These are phyloP conservation scores for Vireo griseus DNA, from an alignment of 2,797 vertebrate genomes.

Conservation along the genomic window DNA sequence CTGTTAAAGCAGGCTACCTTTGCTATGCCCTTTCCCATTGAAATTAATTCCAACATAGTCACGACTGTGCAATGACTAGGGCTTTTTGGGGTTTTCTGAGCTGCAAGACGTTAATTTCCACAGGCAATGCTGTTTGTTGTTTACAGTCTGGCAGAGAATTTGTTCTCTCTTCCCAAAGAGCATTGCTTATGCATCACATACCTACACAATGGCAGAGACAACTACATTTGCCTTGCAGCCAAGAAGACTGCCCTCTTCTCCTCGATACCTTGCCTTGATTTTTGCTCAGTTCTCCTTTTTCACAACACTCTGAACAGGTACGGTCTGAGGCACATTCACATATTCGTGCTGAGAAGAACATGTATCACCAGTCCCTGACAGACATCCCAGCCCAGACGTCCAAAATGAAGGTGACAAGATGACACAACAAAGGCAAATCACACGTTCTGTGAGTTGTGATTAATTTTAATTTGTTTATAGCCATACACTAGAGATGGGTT, in stretches of 20 bases:
- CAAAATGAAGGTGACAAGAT: slow-evolving; percentile 14
- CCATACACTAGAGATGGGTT: slow-evolving; percentile 66
- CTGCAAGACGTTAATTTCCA: background rate
- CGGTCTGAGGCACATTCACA: background rate
- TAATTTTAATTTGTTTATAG: slow-evolving; percentile 72
- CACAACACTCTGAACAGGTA: background rate
- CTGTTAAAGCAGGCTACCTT: background rate
- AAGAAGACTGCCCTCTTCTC: background rate
- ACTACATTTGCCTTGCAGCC: background rate
- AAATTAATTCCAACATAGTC: background rate
- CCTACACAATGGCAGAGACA: background rate
- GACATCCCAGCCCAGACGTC: background rate
- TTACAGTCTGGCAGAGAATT: background rate
- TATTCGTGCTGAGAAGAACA: background rate
- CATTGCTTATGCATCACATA: background rate
- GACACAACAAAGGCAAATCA: slow-evolving; percentile 57
- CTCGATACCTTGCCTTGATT: fast-evolving
- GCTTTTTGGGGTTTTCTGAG: background rate
- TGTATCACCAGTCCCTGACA: background rate
- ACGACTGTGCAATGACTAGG: background rate
- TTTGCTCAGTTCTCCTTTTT: background rate
- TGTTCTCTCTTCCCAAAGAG: background rate
- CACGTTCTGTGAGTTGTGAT: slow-evolving; percentile 54
- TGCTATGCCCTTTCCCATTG: background rate
- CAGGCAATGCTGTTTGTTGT: background rate